Evolutionary conservation across 2,888 invertebrate genomes (phyloP), one percentile per base, ranked within the genome.

Genomic region (Drosophila pseudotakahashii): DNA sequence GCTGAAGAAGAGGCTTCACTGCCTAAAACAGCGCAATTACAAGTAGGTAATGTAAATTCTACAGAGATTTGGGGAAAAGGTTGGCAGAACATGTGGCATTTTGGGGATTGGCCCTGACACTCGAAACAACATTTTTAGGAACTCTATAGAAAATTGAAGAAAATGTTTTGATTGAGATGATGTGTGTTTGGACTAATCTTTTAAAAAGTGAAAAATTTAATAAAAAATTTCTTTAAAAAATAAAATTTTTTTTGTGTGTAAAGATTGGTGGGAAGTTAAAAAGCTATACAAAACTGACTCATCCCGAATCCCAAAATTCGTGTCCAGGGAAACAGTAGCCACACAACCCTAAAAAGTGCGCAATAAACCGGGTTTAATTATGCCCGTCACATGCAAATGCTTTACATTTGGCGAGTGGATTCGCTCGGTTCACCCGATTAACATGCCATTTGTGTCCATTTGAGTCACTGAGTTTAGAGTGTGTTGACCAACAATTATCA

Each of bases 371-470:
- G 50, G 54, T 81, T 86, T 62, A 66, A 81, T 76, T 87, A 78
- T 87, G 81, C 87, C 70, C 61, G 78, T 84, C 81, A 73, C 87
- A 81, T 84, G 77, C 72, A 73, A 86, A 87, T 87, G 70, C 64
- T 76, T 68, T 78, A 81, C 76, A 78, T 74, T 83, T 55, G 76
- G 76, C 66, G 73, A 78, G 73, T 48, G 55, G 52, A 53, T 30
- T 45, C 44, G 42, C 55, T 39, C 57, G 50, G 47, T 45, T 53
- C 44, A 36, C 50, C 34, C 47, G 67, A 68, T 68, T 68, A 68
- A 19, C 70, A 71, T 71, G 70, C 73, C 73, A 73, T 52, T 71
- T 73, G 73, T 73, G 70, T 72, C 60, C 47, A 67, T 54, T 68
- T 67, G 68, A 67, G 55, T 67, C 55, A 67, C 68, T 30, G 34